Evolutionary conservation across 2,888 invertebrate species (phyloP).

Genomic region (Lymantria dispar): DNA sequence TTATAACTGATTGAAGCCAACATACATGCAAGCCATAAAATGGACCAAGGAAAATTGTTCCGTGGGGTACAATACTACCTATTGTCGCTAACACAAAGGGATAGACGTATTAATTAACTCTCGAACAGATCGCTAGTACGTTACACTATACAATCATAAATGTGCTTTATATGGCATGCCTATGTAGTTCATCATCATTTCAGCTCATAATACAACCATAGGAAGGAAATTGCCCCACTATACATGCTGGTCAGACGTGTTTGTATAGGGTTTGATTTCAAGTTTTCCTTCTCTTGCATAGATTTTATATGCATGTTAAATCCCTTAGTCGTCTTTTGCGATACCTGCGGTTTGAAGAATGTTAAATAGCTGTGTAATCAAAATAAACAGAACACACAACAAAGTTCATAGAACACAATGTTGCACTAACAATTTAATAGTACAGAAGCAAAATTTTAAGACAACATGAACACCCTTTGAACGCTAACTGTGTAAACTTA

Average conservation of each 20-base stretch:
- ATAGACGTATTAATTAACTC: constrained; percentile 60
- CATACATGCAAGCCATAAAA: constrained; percentile 16
- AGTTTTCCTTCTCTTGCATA: too few species aligned
- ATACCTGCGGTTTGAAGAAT: too few species aligned
- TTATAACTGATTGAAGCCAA: too few species aligned
- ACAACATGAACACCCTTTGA: constrained; percentile 13
- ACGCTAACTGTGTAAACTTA: background rate
- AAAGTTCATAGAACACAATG: constrained; percentile 1
- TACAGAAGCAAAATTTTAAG: constrained; percentile 17
- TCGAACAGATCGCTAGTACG: constrained; percentile 44
- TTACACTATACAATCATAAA: constrained; percentile 31
- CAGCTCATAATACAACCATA: too few species aligned
- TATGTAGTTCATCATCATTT: too few species aligned
- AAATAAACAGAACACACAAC: background rate
- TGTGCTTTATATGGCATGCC: background rate
- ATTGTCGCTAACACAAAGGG: constrained; percentile 54
- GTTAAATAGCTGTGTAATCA: too few species aligned
- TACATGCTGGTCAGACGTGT: too few species aligned
- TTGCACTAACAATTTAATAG: constrained; percentile 14
- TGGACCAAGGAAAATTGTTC: constrained; percentile 42
- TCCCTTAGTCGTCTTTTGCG: too few species aligned
- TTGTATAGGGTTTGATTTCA: too few species aligned
- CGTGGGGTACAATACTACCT: constrained; percentile 44
- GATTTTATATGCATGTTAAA: too few species aligned
- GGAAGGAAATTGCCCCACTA: too few species aligned